phyloP scores from a whole-genome alignment of 2,797 vertebrate species.

The Tympanoctomys barrerae region DNA sequence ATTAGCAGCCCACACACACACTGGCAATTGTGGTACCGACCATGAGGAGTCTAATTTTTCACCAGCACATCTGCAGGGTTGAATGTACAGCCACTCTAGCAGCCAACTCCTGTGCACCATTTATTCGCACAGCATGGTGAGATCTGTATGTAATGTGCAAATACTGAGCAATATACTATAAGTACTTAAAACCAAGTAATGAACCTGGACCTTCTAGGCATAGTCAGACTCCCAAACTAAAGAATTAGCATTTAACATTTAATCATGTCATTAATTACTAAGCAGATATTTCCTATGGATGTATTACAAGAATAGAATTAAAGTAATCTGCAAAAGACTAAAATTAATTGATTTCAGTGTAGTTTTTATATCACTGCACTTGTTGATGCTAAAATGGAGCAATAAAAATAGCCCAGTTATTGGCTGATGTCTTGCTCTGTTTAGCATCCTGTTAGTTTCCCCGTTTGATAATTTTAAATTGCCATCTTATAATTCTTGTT shows the following conservation, averaged over 20 bases:
- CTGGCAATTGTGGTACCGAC: conserved; percentile 35
- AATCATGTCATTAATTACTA: conserved; percentile 75
- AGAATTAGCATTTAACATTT: conserved; percentile 72
- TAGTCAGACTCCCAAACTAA: conserved; percentile 38
- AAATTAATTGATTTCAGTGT: conserved; percentile 67
- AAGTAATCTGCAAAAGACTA: conserved; percentile 66
- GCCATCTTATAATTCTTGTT: conserved; percentile 25
- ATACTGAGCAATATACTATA: conserved; percentile 40
- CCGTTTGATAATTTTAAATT: conserved; percentile 32
- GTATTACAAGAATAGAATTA: conserved; percentile 51
- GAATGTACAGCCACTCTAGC: not conserved
- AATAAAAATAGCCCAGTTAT: conserved; percentile 33
- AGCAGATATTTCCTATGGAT: conserved; percentile 67
- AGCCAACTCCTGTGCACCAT: not conserved
- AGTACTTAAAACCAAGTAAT: not conserved
- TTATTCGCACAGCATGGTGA: conserved; percentile 31
- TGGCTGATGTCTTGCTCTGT: conserved; percentile 18
- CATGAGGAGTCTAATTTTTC: conserved; percentile 52
- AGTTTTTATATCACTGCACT: conserved; percentile 18
- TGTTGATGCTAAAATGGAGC: conserved; percentile 14
- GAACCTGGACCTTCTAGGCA: not conserved
- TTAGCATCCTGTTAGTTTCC: not conserved
- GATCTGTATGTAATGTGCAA: not conserved
- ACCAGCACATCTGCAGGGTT: not conserved
- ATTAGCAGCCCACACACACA: conserved; percentile 10